Percentiles rank a stretch among this genome's conserved stretches.
Evolutionary conservation across 1,140 invertebrate species (phyloP).

Genomic region (Bombus soroeensis): DNA sequence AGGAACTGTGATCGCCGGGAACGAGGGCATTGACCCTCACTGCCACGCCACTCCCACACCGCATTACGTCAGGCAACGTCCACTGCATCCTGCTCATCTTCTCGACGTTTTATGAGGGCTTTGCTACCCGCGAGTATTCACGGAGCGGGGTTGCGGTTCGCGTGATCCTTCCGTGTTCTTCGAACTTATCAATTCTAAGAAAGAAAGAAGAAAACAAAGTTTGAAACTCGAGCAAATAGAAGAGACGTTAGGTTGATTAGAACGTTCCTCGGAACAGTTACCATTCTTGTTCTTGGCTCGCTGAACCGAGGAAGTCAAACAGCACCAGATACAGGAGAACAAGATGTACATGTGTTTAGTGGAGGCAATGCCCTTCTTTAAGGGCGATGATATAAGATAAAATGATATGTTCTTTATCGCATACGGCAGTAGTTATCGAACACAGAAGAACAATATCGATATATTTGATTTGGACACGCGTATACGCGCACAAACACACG

Average conservation of each 20-base stretch:
- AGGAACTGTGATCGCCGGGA: slow-evolving; percentile 69
- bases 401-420: slow-evolving; percentile 25
- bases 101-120: slow-evolving; percentile 47
- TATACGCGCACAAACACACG: too few relatives aligned
- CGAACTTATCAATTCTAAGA: neutral
- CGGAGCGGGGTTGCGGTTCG: slow-evolving; percentile 49
- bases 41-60: slow-evolving; percentile 72
- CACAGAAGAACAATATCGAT: neutral
- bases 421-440: neutral
- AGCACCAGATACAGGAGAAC: neutral
- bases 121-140: slow-evolving; percentile 13
- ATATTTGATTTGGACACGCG: neutral
- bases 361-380: slow-evolving; percentile 34
- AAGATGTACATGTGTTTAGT: slow-evolving; percentile 8
- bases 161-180: slow-evolving; percentile 16
- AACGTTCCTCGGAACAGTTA: neutral
- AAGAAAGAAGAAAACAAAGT: neutral
- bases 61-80: slow-evolving; percentile 73
- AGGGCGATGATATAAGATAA: slow-evolving; percentile 50
- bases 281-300: neutral
- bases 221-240: slow-evolving; percentile 24
- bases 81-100: slow-evolving; percentile 56
- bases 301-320: neutral
- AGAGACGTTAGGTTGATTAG: neutral
- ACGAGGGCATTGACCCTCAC: slow-evolving; percentile 71